A percentile compares a stretch with the other conserved stretches of the same genome.
These are phyloP conservation scores for Ispidina lecontei DNA, from an alignment of 2,797 vertebrate species.

Conservation along the genomic window DNA sequence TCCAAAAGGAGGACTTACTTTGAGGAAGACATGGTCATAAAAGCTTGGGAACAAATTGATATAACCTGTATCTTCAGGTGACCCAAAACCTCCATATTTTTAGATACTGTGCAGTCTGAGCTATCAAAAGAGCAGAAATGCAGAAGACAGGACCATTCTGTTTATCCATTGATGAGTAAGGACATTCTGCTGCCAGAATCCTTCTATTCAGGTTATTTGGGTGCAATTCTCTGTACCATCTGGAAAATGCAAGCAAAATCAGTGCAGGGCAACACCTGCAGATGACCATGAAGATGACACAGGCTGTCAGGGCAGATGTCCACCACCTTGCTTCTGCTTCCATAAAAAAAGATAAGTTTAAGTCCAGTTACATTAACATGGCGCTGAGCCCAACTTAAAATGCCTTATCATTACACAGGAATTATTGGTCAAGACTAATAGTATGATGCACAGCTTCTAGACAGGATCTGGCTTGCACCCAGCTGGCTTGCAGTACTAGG, in stretches of 20 bases:
- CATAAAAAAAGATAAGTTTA: neutral
- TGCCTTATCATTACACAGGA: slow-evolving; percentile 1
- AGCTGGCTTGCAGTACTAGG: slow-evolving; percentile 12
- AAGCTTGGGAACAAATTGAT: neutral
- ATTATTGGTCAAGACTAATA: slow-evolving; percentile 1
- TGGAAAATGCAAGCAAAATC: neutral
- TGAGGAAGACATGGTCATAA: neutral
- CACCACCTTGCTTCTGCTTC: neutral
- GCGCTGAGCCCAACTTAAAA: neutral
- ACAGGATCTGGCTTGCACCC: slow-evolving; percentile 7
- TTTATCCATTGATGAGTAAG: neutral
- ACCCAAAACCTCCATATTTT: neutral
- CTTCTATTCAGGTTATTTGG: neutral
- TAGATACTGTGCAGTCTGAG: neutral
- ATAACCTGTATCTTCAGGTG: neutral
- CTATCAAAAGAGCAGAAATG: neutral
- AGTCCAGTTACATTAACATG: neutral
- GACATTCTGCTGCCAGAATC: neutral
- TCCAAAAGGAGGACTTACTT: neutral
- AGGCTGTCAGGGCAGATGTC: fast-evolving
- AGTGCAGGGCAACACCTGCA: neutral
- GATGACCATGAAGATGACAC: neutral
- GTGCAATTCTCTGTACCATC: neutral
- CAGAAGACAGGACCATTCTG: neutral
- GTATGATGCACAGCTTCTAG: neutral